Percentiles rank a stretch among this genome's conserved stretches.
These are phyloP conservation scores for Amblyteles armatorius DNA, from an alignment of 2,888 invertebrate species.

Conservation along the genomic window DNA sequence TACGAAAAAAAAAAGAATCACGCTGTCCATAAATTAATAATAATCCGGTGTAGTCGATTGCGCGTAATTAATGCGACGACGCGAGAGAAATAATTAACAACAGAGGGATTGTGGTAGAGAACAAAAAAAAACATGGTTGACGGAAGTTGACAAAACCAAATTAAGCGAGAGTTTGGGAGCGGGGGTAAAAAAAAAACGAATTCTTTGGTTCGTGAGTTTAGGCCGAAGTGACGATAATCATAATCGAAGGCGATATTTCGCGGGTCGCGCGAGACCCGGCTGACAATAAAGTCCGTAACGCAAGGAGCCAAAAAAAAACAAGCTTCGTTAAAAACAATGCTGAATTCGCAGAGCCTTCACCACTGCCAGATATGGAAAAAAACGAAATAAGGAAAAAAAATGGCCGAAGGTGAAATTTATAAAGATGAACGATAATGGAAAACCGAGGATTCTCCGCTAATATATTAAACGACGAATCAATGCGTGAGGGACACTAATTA, in stretches of 20 bases:
- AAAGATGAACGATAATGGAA: slow-evolving; percentile 26
- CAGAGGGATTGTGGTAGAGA: not conserved
- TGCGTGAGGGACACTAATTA: slow-evolving; percentile 34
- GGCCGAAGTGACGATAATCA: slow-evolving; percentile 34
- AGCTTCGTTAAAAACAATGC: slow-evolving; percentile 34
- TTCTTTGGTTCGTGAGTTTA: not conserved
- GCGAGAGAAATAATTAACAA: slow-evolving; percentile 13
- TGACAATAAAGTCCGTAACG: slow-evolving; percentile 61
- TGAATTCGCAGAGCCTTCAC: slow-evolving; percentile 52
- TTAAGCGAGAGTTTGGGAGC: not conserved
- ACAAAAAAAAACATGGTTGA: slow-evolving; percentile 5
- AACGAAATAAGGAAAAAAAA: slow-evolving; percentile 34
- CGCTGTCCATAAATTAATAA: slow-evolving; percentile 55
- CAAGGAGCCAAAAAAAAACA: slow-evolving; percentile 27
- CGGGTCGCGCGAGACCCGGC: slow-evolving; percentile 37
- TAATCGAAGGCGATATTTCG: slow-evolving; percentile 34
- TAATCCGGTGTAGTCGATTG: slow-evolving; percentile 38
- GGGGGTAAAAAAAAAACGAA: slow-evolving; percentile 6
- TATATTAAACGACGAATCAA: slow-evolving; percentile 9
- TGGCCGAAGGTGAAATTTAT: slow-evolving; percentile 21
- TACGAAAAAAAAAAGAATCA: slow-evolving; percentile 49
- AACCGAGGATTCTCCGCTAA: slow-evolving; percentile 9
- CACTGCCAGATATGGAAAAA: slow-evolving; percentile 59
- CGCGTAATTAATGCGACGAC: slow-evolving; percentile 31
- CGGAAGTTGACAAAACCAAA: slow-evolving; percentile 11